These are phyloP conservation scores for Saturnia pavonia DNA, from an alignment of 2,888 invertebrate species.

Conservation along the genomic window DNA sequence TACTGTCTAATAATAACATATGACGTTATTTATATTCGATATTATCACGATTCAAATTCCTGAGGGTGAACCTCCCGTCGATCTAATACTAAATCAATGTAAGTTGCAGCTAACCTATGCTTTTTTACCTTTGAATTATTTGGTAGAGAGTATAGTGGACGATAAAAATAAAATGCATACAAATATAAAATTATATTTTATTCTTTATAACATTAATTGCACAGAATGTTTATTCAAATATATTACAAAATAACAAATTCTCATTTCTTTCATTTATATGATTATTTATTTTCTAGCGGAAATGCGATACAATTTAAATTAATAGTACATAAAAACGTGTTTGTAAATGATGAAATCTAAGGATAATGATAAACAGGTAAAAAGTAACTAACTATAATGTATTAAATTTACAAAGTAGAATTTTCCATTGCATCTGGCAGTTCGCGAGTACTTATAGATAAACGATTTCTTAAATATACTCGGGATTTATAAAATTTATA, in stretches of 20 bases:
- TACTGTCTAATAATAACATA: too few species aligned
- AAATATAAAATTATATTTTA: not conserved
- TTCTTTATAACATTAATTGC: not conserved
- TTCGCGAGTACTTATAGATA: conserved; percentile 46
- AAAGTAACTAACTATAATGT: too few species aligned
- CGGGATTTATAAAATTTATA: conserved; percentile 47
- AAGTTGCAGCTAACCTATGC: too few species aligned
- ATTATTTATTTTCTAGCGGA: too few species aligned
- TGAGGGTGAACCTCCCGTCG: too few species aligned
- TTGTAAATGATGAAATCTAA: too few species aligned
- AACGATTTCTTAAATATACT: conserved; percentile 35
- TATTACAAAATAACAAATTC: not conserved
- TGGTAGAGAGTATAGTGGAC: too few species aligned
- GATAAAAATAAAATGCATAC: not conserved
- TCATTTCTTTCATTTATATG: not conserved
- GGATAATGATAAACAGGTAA: too few species aligned
- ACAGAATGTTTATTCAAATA: not conserved
- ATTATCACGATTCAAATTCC: too few species aligned
- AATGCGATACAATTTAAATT: not conserved
- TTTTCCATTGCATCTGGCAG: conserved; percentile 48
- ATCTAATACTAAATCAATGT: too few species aligned
- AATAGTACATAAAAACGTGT: not conserved
- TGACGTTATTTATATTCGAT: too few species aligned
- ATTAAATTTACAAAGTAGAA: conserved; percentile 41
- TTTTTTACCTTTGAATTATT: too few species aligned